A percentile compares a stretch with the other conserved stretches of the same genome.
phyloP scores from a whole-genome alignment of 2,888 invertebrate genomes.

The Polylopha cassiicola region DNA sequence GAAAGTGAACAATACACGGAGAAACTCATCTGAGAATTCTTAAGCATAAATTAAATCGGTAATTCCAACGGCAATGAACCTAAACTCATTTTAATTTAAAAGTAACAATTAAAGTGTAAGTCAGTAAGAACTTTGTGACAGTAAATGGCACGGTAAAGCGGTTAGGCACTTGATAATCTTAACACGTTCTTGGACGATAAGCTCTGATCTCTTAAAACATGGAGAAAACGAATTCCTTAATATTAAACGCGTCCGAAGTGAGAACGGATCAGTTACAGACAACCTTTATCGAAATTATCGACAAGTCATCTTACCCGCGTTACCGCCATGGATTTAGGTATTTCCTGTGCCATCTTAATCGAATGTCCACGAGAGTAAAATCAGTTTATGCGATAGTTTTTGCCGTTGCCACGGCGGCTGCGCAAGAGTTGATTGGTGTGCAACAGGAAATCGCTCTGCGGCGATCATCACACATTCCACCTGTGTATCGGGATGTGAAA shows the following conservation, averaged over 20 bases:
- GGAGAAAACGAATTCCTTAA: too few species aligned
- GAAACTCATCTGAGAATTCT: constrained; percentile 9
- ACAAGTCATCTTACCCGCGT: too few species aligned
- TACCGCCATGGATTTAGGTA: neutral
- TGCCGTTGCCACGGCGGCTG: constrained; percentile 5
- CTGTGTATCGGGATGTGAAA: constrained; percentile 32
- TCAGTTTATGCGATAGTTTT: constrained; percentile 12
- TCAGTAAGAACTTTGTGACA: too few species aligned
- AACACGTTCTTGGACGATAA: too few species aligned
- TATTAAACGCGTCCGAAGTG: too few species aligned
- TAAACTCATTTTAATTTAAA: constrained; percentile 4
- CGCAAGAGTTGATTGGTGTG: neutral
- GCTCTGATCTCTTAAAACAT: too few species aligned
- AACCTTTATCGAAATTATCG: too few species aligned
- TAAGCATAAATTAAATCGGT: constrained; percentile 9
- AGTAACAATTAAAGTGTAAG: constrained; percentile 9
- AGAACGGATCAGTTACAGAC: too few species aligned
- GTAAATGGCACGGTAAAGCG: too few species aligned
- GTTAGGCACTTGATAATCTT: too few species aligned
- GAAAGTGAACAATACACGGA: constrained; percentile 5
- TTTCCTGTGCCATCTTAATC: too few species aligned
- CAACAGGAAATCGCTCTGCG: constrained; percentile 30
- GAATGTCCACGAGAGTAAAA: constrained; percentile 17
- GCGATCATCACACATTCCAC: constrained; percentile 29
- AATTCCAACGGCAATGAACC: constrained; percentile 13